These are phyloP conservation scores for Daboia siamensis DNA, from an alignment of 2,113 vertebrate genomes.

Conservation along the genomic window DNA sequence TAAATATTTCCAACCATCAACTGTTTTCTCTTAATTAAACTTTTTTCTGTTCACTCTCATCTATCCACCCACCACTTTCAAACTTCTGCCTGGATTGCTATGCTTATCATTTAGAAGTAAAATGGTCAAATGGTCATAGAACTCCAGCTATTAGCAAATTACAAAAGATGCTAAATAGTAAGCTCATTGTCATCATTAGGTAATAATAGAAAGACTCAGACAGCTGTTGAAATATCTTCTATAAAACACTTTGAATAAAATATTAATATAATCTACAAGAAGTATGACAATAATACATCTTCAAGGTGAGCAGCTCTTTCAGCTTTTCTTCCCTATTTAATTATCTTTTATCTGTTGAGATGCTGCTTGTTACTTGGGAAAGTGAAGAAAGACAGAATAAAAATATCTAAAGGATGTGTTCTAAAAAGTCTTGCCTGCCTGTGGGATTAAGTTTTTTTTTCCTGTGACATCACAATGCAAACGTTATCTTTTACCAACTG, in stretches of 20 bases:
- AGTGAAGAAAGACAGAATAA: background rate
- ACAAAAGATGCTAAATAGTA: background rate
- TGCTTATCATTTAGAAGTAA: background rate
- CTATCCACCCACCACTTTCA: background rate
- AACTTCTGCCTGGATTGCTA: background rate
- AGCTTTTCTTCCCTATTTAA: slow-evolving; percentile 1
- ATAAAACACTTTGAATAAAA: background rate
- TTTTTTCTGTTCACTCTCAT: background rate
- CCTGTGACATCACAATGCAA: background rate
- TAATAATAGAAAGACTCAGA: background rate
- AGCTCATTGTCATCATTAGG: background rate
- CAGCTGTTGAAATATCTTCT: background rate
- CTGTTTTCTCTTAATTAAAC: background rate
- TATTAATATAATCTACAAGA: background rate
- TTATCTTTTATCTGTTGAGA: background rate
- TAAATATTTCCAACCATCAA: background rate
- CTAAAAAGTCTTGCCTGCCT: background rate
- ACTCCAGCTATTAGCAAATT: background rate
- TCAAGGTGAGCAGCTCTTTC: slow-evolving; percentile 6
- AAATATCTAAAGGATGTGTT: background rate
- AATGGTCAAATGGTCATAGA: background rate
- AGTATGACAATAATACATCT: background rate
- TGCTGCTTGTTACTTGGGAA: background rate
- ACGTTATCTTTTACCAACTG: background rate
- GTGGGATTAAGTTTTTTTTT: background rate